These are phyloP conservation scores for Rhyacophila evoluta DNA, from an alignment of 2,888 invertebrate species.

Conservation along the genomic window DNA sequence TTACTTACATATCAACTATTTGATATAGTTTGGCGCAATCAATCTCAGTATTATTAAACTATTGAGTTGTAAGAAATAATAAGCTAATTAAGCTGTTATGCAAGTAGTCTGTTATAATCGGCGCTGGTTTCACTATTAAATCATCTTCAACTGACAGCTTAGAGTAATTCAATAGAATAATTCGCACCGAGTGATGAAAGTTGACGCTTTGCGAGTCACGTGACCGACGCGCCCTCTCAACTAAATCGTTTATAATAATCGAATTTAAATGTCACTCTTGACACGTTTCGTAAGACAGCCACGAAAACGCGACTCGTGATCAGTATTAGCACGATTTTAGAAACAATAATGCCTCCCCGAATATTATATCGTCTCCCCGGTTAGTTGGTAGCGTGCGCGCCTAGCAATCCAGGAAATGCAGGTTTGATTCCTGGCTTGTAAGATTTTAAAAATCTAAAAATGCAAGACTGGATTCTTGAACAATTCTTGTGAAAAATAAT, in stretches of 20 bases:
- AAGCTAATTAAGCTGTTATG: too few relatives aligned
- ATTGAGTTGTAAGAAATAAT: too few relatives aligned
- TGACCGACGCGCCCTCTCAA: background rate
- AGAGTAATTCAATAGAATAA: constrained; percentile 1
- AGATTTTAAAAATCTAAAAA: too few relatives aligned
- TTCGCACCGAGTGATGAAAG: background rate
- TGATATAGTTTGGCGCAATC: too few relatives aligned
- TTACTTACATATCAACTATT: too few relatives aligned
- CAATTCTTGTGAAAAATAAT: too few relatives aligned
- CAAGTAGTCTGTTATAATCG: background rate
- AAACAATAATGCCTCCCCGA: background rate
- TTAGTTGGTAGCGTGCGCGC: too few relatives aligned
- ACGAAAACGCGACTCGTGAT: background rate
- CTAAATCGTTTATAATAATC: constrained; percentile 9
- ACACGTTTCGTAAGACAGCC: constrained; percentile 4
- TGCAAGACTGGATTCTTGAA: too few relatives aligned
- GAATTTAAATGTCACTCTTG: constrained; percentile 2
- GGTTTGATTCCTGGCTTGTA: too few relatives aligned
- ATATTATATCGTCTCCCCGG: too few relatives aligned
- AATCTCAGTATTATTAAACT: too few relatives aligned
- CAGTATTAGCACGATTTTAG: background rate
- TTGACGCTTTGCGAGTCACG: background rate
- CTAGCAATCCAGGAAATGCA: too few relatives aligned
- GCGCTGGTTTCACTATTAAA: background rate
- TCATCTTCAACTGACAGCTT: constrained; percentile 8